These are phyloP conservation scores for Geodia barretti DNA, from an alignment of 37 sponge, comb jelly and placozoan species.

Conservation along the genomic window DNA sequence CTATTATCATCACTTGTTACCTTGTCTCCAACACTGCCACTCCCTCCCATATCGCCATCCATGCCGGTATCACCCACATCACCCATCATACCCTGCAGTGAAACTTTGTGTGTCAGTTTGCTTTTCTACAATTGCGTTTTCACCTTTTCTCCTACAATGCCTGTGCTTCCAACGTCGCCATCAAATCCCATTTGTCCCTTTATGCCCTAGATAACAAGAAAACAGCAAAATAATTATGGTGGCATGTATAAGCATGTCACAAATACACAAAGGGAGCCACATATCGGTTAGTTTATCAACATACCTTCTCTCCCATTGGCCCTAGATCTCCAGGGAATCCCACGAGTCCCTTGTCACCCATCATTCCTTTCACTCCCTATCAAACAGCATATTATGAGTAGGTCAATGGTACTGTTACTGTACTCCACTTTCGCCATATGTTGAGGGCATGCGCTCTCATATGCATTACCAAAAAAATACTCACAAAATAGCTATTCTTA, in stretches of 20 bases:
- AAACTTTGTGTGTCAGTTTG: too few relatives aligned
- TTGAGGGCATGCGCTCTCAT: too few relatives aligned
- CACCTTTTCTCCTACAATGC: background rate
- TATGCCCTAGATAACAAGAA: background rate
- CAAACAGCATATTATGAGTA: background rate
- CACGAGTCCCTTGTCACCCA: background rate
- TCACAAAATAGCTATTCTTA: too few relatives aligned
- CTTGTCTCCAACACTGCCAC: background rate
- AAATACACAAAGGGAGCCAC: background rate
- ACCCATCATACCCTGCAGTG: background rate
- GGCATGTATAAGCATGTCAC: background rate
- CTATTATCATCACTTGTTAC: too few relatives aligned
- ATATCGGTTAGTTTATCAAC: background rate
- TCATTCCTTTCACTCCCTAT: background rate
- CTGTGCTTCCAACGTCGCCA: background rate
- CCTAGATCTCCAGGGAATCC: background rate
- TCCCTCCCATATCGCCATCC: background rate
- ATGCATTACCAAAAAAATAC: too few relatives aligned
- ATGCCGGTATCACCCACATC: background rate
- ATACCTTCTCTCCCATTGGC: background rate
- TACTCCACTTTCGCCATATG: background rate
- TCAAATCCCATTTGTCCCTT: background rate
- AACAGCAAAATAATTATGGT: background rate
- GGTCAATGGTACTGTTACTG: background rate
- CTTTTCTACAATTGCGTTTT: background rate